Percentiles rank a stretch among this genome's conserved stretches.
Conservation (phyloP, 2,888 invertebrate species). For the Mythimna albipuncta region DNA sequence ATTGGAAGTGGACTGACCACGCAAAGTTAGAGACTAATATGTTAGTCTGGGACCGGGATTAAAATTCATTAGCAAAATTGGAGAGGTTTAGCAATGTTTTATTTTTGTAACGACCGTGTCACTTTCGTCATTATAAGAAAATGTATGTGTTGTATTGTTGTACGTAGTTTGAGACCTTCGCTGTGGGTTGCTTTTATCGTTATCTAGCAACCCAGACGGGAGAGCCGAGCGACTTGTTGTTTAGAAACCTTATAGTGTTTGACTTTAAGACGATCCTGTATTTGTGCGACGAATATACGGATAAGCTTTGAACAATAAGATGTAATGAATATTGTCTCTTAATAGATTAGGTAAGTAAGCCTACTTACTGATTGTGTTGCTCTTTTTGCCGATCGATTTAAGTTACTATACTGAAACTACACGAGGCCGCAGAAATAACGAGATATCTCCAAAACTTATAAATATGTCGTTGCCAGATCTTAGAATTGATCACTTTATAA, state of each 20-base stretch:
- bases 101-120: slow-evolving; percentile 6
- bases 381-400: neutral
- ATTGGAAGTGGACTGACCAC: slow-evolving; percentile 51
- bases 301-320: slow-evolving; percentile 10
- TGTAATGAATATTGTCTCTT: slow-evolving; percentile 7
- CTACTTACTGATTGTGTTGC: neutral
- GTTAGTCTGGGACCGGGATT: slow-evolving; percentile 8
- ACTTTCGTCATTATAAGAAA: slow-evolving; percentile 20
- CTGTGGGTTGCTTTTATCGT: neutral
- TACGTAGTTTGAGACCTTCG: neutral
- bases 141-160: slow-evolving; percentile 14
- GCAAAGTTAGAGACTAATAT: slow-evolving; percentile 31
- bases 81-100: slow-evolving; percentile 6
- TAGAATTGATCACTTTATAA: no score
- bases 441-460: no score
- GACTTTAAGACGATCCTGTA: slow-evolving; percentile 13
- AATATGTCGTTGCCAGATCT: no score
- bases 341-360: neutral
- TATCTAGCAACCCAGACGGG: slow-evolving; percentile 9
- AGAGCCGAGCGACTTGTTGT: slow-evolving; percentile 5
- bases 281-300: slow-evolving; percentile 15
- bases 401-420: neutral
- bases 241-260: slow-evolving; percentile 26
- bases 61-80: slow-evolving; percentile 32
- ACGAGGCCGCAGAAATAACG: no score